phyloP scores from a whole-genome alignment of 1,140 invertebrate genomes.

The Pseudomyrmex sp. region DNA sequence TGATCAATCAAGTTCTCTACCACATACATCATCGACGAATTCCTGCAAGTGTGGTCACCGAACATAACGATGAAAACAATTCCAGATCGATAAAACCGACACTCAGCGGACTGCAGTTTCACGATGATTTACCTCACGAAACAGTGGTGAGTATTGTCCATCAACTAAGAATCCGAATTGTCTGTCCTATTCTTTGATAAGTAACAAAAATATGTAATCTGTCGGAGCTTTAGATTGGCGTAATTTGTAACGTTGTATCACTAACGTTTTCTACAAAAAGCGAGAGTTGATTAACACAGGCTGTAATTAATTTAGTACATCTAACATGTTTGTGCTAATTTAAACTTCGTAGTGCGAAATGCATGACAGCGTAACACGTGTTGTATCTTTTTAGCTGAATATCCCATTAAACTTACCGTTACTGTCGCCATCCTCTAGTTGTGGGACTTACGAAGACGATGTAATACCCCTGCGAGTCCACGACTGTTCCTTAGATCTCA shows the following conservation, averaged over 20 bases:
- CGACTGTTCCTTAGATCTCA: conserved; percentile 92
- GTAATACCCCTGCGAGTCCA: conserved; percentile 91
- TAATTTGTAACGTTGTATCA: background rate
- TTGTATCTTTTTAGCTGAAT: conserved; percentile 88
- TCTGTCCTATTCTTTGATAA: conserved; percentile 1
- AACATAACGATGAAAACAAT: conserved; percentile 87
- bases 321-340: background rate
- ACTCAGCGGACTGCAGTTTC: conserved; percentile 93
- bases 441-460: conserved; percentile 91
- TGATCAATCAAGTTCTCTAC: conserved; percentile 91
- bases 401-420: conserved; percentile 93
- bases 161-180: background rate
- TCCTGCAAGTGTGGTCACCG: conserved; percentile 88
- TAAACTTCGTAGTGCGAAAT: background rate
- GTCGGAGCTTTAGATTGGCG: background rate
- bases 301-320: background rate
- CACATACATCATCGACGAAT: conserved; percentile 91
- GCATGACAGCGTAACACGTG: conserved; percentile 29
- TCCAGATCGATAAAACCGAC: conserved; percentile 87
- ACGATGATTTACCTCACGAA: conserved; percentile 93
- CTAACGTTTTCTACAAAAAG: background rate
- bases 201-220: conserved; percentile 2
- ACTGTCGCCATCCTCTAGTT: conserved; percentile 86
- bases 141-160: conserved; percentile 89
- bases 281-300: background rate